Evolutionary conservation across 2,113 vertebrate species (phyloP).

Genomic region (Phycodurus eques): DNA sequence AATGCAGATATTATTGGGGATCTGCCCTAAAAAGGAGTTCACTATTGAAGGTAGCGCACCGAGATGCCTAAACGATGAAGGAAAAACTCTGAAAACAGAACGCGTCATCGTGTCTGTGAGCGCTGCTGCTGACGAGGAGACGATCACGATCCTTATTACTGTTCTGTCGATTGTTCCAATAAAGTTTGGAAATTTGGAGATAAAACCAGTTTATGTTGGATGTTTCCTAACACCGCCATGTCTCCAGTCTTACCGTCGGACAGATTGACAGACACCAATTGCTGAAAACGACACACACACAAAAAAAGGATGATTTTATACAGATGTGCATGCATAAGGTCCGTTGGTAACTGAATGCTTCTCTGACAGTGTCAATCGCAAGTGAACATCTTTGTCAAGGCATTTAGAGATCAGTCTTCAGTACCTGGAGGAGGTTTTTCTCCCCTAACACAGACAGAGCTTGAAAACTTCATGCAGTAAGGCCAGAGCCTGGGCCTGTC

Average conservation of each 20-base stretch:
- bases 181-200: slow-evolving; percentile 74
- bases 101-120: not conserved
- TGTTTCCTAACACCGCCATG: slow-evolving; percentile 72
- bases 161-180: slow-evolving; percentile 44
- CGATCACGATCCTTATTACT: slow-evolving; percentile 17
- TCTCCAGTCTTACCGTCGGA: slow-evolving; percentile 70
- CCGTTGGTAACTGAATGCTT: too few relatives aligned
- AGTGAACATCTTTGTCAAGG: not conserved
- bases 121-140: too few relatives aligned
- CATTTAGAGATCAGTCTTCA: too few relatives aligned
- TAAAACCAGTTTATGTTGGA: slow-evolving; percentile 73
- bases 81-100: not conserved
- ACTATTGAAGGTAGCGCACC: not conserved
- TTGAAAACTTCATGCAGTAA: too few relatives aligned
- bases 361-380: not conserved
- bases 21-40: not conserved
- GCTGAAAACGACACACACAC: slow-evolving; percentile 43
- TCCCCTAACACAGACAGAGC: too few relatives aligned
- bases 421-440: too few relatives aligned
- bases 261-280: slow-evolving; percentile 71
- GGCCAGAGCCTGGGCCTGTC: too few relatives aligned
- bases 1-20: too few relatives aligned
- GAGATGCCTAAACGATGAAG: not conserved
- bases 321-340: not conserved
- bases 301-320: not conserved